Evolutionary conservation across 2,888 invertebrate species (phyloP).

Genomic region (Euproctis similis): DNA sequence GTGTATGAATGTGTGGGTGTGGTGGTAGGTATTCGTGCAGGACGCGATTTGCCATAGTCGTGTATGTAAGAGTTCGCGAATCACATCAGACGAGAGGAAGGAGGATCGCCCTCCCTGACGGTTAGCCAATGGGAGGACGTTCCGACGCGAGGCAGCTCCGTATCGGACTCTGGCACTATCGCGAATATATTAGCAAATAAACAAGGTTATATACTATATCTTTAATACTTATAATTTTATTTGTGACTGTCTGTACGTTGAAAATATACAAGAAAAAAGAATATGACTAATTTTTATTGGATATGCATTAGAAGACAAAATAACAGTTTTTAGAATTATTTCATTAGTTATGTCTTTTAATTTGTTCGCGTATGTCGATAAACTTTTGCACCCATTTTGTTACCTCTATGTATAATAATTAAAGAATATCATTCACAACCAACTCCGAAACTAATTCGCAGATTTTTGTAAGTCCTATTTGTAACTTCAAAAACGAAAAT

Average conservation of each 20-base stretch:
- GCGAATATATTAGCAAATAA: slow-evolving; percentile 63
- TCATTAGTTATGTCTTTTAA: no score
- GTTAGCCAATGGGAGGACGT: slow-evolving; percentile 55
- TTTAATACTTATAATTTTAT: no score
- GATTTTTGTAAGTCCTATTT: no score
- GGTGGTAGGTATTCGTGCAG: slow-evolving; percentile 35
- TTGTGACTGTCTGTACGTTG: no score
- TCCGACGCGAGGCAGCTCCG: slow-evolving; percentile 41
- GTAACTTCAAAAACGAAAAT: no score
- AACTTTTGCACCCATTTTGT: no score
- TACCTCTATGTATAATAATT: not conserved
- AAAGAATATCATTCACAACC: slow-evolving; percentile 18
- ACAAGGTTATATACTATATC: slow-evolving; percentile 21
- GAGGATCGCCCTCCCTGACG: slow-evolving; percentile 70
- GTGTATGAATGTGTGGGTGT: slow-evolving; percentile 16
- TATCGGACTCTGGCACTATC: slow-evolving; percentile 42
- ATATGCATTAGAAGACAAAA: no score
- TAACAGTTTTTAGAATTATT: no score
- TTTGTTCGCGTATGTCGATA: no score
- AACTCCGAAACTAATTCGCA: no score
- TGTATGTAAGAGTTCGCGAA: slow-evolving; percentile 58
- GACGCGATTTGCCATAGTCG: slow-evolving; percentile 50
- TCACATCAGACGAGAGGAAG: slow-evolving; percentile 67
- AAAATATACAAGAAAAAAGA: no score
- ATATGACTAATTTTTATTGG: no score